Percentiles rank a stretch among this genome's conserved stretches.
Evolutionary conservation across 2,888 invertebrate species (phyloP).

Genomic region (Meteorus cinctellus): DNA sequence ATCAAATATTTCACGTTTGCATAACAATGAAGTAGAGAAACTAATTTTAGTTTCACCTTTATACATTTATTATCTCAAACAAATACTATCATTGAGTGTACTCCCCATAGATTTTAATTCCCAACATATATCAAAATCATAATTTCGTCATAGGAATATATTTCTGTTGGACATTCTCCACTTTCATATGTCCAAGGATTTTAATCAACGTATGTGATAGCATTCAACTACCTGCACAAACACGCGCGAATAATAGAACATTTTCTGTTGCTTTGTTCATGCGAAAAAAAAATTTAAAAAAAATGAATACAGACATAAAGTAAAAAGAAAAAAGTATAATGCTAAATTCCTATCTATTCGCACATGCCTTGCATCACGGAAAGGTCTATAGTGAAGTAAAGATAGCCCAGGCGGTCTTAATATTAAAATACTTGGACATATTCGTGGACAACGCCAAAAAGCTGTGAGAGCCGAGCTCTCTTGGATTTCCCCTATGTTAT

Average conservation of each 20-base stretch:
- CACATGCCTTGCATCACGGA: conserved; percentile 17
- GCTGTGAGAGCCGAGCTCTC: neutral
- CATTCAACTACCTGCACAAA: neutral
- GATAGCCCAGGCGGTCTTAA: conserved; percentile 16
- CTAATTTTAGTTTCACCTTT: neutral
- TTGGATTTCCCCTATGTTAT: neutral
- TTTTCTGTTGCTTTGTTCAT: neutral
- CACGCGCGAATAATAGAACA: neutral
- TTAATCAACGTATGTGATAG: neutral
- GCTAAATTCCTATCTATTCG: conserved; percentile 23
- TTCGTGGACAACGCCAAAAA: conserved; percentile 22
- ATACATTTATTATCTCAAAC: conserved; percentile 4
- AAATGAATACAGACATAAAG: neutral
- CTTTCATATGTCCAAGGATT: neutral
- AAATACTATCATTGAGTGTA: neutral
- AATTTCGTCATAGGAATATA: neutral
- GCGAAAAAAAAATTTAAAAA: too few species aligned
- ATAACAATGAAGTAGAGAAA: neutral
- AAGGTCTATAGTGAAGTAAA: neutral
- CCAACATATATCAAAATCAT: neutral
- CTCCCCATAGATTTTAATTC: neutral
- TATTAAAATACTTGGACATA: conserved; percentile 44
- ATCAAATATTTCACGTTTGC: neutral
- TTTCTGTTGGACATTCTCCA: neutral
- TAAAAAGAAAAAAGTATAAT: conserved; percentile 41